phyloP scores from a whole-genome alignment of 2,113 vertebrate species.

The Cnemophilus loriae region DNA sequence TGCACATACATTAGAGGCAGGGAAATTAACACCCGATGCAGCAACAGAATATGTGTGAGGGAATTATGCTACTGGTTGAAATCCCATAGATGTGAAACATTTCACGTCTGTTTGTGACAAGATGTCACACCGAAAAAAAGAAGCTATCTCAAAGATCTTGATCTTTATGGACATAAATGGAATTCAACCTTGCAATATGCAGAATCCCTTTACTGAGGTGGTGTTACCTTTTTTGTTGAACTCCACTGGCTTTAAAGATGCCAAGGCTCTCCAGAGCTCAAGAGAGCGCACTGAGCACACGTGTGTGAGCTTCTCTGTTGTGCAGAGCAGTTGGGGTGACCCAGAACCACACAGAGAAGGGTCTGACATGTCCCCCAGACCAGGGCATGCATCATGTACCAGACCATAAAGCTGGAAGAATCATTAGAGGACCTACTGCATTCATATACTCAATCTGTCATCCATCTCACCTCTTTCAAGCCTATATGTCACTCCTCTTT shows the following conservation, averaged over 20 bases:
- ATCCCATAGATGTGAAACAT: not conserved
- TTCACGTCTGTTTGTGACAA: not conserved
- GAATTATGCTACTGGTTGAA: not conserved
- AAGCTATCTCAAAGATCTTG: not conserved
- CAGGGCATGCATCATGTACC: not conserved
- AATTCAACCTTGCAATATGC: not conserved
- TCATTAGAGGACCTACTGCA: not conserved
- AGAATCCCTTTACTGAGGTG: not conserved
- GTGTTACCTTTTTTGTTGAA: not conserved
- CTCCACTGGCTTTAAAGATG: not conserved
- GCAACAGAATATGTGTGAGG: not conserved
- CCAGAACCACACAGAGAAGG: not conserved
- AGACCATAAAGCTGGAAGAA: not conserved
- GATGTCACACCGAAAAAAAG: not conserved
- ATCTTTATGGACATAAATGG: not conserved
- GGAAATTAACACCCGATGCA: slow-evolving; percentile 14
- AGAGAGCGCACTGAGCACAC: not conserved
- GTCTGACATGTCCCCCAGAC: not conserved
- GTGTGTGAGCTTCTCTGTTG: accelerated
- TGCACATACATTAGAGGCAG: slow-evolving; percentile 19
- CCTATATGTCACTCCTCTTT: not conserved
- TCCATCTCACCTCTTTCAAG: not conserved
- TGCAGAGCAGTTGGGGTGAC: not conserved
- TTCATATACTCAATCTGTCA: not conserved
- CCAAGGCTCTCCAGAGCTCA: not conserved